A percentile compares a stretch with the other conserved stretches of the same genome.
Evolutionary conservation across 2,113 vertebrate species (phyloP).

Genomic region (Scomber japonicus): DNA sequence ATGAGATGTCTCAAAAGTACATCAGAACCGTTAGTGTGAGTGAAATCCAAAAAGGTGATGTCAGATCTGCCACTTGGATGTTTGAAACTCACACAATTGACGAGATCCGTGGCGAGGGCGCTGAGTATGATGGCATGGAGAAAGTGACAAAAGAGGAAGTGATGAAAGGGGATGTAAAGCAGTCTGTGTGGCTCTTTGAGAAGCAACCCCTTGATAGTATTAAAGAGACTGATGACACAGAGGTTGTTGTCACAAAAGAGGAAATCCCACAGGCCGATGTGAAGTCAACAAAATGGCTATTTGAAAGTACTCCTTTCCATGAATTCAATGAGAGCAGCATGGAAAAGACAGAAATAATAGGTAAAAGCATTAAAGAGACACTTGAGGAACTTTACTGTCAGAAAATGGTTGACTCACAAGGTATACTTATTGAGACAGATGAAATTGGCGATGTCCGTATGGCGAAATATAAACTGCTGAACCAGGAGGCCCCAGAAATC

Average conservation of each 20-base stretch:
- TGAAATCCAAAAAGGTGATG: conserved; percentile 92
- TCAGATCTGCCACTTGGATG: conserved; percentile 92
- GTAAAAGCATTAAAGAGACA: conserved; percentile 92
- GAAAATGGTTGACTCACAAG: conserved; percentile 91
- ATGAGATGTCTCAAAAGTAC: conserved; percentile 82
- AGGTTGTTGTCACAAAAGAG: conserved; percentile 81
- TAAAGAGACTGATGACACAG: conserved; percentile 84
- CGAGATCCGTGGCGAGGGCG: conserved; percentile 86
- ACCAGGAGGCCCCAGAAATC: conserved; percentile 88
- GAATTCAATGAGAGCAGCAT: conserved; percentile 87
- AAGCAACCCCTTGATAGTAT: conserved; percentile 90
- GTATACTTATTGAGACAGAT: conserved; percentile 91
- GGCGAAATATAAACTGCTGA: conserved; percentile 93
- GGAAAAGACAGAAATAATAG: conserved; percentile 88
- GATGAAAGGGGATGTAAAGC: conserved; percentile 91
- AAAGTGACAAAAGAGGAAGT: conserved; percentile 90
- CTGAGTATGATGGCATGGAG: conserved; percentile 87
- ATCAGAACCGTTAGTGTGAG: conserved; percentile 92
- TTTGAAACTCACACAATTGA: conserved; percentile 93
- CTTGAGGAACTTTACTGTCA: conserved; percentile 90
- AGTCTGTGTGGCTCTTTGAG: conserved; percentile 95
- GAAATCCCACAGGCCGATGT: conserved; percentile 91
- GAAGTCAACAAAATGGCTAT: conserved; percentile 93
- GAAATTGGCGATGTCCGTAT: conserved; percentile 93
- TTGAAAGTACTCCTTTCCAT: conserved; percentile 91